These are phyloP conservation scores for Rhizomys pruinosus DNA, from an alignment of 2,113 vertebrate genomes.

Conservation along the genomic window DNA sequence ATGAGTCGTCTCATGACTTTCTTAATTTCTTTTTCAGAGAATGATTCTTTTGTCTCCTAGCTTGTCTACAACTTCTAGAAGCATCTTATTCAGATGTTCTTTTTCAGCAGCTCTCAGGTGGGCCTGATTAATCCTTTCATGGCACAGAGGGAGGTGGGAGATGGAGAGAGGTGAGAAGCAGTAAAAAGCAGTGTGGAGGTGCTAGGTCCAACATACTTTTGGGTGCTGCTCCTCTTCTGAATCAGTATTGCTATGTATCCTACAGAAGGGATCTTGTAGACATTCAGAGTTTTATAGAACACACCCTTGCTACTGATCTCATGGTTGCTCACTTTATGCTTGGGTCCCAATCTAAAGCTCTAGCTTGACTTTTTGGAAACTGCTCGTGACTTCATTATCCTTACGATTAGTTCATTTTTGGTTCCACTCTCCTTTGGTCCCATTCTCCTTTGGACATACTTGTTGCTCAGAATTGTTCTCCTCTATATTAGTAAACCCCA, in stretches of 20 bases:
- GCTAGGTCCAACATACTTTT: neutral
- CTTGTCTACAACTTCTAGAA: constrained; percentile 9
- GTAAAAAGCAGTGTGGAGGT: neutral
- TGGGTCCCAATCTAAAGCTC: neutral
- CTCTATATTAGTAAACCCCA: neutral
- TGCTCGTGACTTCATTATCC: neutral
- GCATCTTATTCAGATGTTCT: neutral
- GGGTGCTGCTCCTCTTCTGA: neutral
- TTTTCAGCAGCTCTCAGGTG: neutral
- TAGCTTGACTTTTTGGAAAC: neutral
- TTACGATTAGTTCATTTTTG: neutral
- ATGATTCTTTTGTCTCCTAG: neutral
- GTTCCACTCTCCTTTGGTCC: neutral
- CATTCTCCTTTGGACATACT: neutral
- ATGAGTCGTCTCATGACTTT: neutral
- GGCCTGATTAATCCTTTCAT: neutral
- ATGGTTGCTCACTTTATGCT: neutral
- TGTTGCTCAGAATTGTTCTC: neutral
- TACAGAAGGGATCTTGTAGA: neutral
- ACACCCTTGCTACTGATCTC: neutral
- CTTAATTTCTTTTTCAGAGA: constrained; percentile 15
- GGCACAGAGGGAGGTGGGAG: neutral
- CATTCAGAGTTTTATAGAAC: neutral
- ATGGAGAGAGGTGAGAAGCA: neutral
- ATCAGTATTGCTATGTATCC: neutral